Percentiles rank a stretch among this genome's conserved stretches.
These are phyloP conservation scores for Phrynocephalus vlangalii DNA, from an alignment of 2,797 vertebrate species.

Conservation along the genomic window DNA sequence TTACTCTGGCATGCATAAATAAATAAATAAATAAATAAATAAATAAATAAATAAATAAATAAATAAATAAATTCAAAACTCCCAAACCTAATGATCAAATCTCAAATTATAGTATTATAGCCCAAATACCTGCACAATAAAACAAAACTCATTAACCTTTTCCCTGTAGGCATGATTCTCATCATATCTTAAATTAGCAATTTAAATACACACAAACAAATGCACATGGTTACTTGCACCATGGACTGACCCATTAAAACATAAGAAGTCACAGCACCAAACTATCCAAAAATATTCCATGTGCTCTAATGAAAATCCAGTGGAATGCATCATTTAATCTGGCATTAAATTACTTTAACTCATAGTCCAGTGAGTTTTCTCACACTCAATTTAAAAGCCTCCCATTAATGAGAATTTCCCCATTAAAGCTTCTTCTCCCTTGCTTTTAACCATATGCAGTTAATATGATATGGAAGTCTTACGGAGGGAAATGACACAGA, in stretches of 20 bases:
- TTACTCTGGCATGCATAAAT: too few relatives aligned
- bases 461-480: not conserved
- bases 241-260: constrained; percentile 61
- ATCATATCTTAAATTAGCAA: constrained; percentile 66
- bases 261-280: constrained; percentile 49
- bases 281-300: constrained; percentile 56
- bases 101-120: not conserved
- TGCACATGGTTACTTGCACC: constrained; percentile 63
- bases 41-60: too few relatives aligned
- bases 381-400: constrained; percentile 58
- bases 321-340: constrained; percentile 69
- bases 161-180: constrained; percentile 58
- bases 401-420: constrained; percentile 61
- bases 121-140: not conserved
- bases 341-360: constrained; percentile 68
- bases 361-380: constrained; percentile 55
- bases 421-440: constrained; percentile 38
- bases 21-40: too few relatives aligned
- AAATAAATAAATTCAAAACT: not conserved
- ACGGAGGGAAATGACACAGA: not conserved
- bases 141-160: constrained; percentile 57
- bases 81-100: not conserved
- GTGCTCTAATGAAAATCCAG: constrained; percentile 66
- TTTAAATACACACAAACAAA: constrained; percentile 44
- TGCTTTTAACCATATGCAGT: not conserved